A percentile compares a stretch with the other conserved stretches of the same genome.
Conservation (phyloP, 2,797 vertebrate species). For the Acipenser transmontanus region DNA sequence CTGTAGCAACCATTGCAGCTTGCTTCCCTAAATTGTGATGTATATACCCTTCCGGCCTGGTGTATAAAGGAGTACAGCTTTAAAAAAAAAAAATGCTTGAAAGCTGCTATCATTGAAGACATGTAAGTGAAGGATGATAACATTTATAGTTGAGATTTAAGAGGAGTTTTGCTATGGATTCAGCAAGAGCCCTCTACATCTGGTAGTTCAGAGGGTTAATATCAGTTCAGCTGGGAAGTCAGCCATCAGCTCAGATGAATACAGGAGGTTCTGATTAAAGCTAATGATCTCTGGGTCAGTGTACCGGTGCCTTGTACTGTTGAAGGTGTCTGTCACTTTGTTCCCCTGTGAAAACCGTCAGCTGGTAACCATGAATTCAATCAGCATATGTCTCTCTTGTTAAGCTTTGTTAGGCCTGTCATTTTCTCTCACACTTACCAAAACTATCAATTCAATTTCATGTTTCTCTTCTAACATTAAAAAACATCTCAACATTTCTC, state of each 20-base stretch:
- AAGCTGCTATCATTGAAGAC: too few species aligned
- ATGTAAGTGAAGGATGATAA: too few species aligned
- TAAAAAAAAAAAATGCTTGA: too few species aligned
- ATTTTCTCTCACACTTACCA: background rate
- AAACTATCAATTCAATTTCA: too few species aligned
- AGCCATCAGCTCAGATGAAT: slow-evolving; percentile 40
- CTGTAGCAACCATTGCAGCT: too few species aligned
- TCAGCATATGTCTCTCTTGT: background rate
- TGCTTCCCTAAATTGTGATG: too few species aligned
- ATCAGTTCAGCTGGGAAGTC: slow-evolving; percentile 35
- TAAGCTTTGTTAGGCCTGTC: slow-evolving; percentile 10
- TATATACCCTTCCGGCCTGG: too few species aligned
- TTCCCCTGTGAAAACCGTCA: background rate
- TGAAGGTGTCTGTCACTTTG: slow-evolving; percentile 1
- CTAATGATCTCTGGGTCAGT: slow-evolving; percentile 43
- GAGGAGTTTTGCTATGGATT: background rate
- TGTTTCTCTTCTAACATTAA: too few species aligned
- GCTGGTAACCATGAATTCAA: background rate
- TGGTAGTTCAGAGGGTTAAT: slow-evolving; percentile 42
- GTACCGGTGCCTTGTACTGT: slow-evolving; percentile 28
- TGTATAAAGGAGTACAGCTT: too few species aligned
- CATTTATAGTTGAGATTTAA: too few species aligned
- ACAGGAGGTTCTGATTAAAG: slow-evolving; percentile 50
- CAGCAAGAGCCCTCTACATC: slow-evolving; percentile 12
- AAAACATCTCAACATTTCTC: too few species aligned